phyloP scores from a whole-genome alignment of 2,888 invertebrate species.

The Teleiodes luculella region DNA sequence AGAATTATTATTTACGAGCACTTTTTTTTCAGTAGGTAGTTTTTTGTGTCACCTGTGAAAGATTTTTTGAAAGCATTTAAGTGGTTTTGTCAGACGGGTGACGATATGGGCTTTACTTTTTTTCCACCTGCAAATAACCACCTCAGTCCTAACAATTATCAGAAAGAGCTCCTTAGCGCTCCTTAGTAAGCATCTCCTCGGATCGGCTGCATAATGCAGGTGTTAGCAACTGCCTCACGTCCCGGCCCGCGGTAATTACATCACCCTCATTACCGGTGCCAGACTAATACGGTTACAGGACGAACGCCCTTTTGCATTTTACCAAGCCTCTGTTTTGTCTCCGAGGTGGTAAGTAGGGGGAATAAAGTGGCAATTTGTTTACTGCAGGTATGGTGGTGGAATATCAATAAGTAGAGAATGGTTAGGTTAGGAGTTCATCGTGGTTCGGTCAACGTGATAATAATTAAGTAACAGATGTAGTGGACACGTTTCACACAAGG shows the following conservation, averaged over 20 bases:
- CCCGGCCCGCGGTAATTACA: slow-evolving; percentile 44
- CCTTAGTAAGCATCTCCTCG: not conserved
- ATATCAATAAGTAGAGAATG: no score
- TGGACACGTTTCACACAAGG: no score
- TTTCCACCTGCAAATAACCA: not conserved
- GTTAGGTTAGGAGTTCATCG: no score
- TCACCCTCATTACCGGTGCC: slow-evolving; percentile 43
- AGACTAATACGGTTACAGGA: slow-evolving; percentile 34
- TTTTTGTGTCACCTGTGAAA: no score
- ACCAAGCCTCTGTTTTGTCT: slow-evolving; percentile 8
- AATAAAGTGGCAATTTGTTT: not conserved
- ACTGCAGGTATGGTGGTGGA: not conserved
- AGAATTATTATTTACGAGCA: no score
- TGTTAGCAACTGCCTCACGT: slow-evolving; percentile 49
- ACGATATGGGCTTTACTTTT: no score
- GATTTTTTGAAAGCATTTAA: no score
- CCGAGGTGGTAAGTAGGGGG: not conserved
- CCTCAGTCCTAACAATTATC: not conserved
- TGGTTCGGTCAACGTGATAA: no score
- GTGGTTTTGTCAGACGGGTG: no score
- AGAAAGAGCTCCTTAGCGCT: no score
- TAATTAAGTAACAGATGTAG: no score
- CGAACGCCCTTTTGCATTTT: slow-evolving; percentile 13
- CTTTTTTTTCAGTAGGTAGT: no score
- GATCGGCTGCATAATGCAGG: slow-evolving; percentile 39